phyloP scores from a whole-genome alignment of 2,797 vertebrate species.

The Anguilla obscura region DNA sequence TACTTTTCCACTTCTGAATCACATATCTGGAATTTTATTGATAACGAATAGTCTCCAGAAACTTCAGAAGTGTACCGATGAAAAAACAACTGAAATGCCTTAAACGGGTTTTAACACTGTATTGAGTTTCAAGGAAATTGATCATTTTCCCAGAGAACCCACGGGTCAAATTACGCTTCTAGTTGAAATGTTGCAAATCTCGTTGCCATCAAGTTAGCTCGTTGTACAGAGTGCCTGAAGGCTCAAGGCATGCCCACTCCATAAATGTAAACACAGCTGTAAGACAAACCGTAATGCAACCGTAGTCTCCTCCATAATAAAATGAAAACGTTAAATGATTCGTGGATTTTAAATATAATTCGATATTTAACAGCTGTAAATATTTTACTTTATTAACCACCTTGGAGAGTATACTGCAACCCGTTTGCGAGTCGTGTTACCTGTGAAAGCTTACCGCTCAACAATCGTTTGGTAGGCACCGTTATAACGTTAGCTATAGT shows the following conservation, averaged over 20 bases:
- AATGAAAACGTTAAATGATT: background rate
- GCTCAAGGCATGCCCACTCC: background rate
- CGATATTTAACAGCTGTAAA: background rate
- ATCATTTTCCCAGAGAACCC: background rate
- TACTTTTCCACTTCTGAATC: background rate
- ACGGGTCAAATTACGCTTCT: background rate
- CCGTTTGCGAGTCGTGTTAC: background rate
- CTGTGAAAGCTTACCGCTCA: background rate
- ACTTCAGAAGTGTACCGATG: background rate
- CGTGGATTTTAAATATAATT: background rate
- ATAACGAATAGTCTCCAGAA: background rate
- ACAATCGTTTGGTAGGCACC: background rate
- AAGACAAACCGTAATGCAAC: background rate
- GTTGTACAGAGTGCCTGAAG: background rate
- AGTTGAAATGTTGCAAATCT: background rate
- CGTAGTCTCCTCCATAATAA: background rate
- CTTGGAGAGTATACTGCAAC: background rate
- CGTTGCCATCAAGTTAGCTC: background rate
- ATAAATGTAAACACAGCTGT: slow-evolving; percentile 1
- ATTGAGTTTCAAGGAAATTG: background rate
- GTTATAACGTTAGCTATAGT: background rate
- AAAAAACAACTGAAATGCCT: background rate
- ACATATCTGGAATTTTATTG: background rate
- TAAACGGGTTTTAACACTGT: background rate
- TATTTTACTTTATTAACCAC: background rate